A percentile compares a stretch with the other conserved stretches of the same genome.
These are phyloP conservation scores for Anodontia alba DNA, from an alignment of 2,888 invertebrate species.

Conservation along the genomic window DNA sequence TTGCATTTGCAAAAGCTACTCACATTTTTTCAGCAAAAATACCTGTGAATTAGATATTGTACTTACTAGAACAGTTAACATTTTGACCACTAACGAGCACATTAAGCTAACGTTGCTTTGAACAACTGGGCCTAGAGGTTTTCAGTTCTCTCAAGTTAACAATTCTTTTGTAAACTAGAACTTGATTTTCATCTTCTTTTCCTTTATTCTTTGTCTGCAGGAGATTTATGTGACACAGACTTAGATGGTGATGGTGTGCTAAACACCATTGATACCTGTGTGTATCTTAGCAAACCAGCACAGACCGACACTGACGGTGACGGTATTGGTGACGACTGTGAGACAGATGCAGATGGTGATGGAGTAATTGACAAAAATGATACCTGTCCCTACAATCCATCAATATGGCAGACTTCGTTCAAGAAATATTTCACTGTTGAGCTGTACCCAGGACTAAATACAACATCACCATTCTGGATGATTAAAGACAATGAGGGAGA, in stretches of 20 bases:
- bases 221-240: conserved; percentile 86
- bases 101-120: no score
- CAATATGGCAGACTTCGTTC: conserved; percentile 61
- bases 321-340: conserved; percentile 92
- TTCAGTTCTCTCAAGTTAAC: no score
- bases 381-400: conserved; percentile 90
- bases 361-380: conserved; percentile 91
- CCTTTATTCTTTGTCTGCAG: conserved; percentile 63
- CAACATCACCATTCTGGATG: conserved; percentile 57
- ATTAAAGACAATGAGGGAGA: conserved; percentile 68
- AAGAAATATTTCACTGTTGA: conserved; percentile 59
- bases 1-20: no score
- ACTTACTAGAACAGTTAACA: no score
- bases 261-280: conserved; percentile 94
- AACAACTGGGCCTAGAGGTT: no score
- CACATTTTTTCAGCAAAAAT: no score
- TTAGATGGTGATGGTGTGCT: conserved; percentile 88
- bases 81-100: no score
- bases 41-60: no score
- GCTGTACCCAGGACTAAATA: conserved; percentile 60
- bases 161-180: no score
- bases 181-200: background rate
- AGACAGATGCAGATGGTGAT: conserved; percentile 93
- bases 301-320: conserved; percentile 94
- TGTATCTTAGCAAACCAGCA: conserved; percentile 86